Conservation (phyloP, 2,888 invertebrate species). For the Acleris sparsana region DNA sequence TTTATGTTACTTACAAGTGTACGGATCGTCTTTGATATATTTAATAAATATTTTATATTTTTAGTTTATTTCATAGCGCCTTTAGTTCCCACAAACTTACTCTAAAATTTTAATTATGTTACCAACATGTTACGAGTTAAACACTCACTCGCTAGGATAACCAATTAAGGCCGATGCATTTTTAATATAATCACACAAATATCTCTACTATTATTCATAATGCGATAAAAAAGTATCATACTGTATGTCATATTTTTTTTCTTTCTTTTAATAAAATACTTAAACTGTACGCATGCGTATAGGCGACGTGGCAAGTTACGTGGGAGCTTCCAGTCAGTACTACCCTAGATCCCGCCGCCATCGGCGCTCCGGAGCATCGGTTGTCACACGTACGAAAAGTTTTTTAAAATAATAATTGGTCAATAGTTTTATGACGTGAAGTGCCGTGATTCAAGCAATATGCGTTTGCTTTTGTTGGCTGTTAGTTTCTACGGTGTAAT, state of each 20-base stretch:
- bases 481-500: conserved; percentile 55
- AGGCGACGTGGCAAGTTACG: conserved; percentile 3
- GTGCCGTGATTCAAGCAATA: conserved; percentile 54
- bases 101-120: too few relatives aligned
- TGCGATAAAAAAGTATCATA: too few relatives aligned
- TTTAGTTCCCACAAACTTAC: too few relatives aligned
- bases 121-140: too few relatives aligned
- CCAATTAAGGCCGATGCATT: too few relatives aligned
- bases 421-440: conserved; percentile 53
- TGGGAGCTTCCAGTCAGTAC: conserved; percentile 16
- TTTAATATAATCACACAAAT: too few relatives aligned
- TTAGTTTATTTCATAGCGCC: too few relatives aligned
- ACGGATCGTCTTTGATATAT: too few relatives aligned
- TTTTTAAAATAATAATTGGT: conserved; percentile 39
- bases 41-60: too few relatives aligned
- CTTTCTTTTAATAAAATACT: conserved; percentile 8
- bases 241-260: neutral
- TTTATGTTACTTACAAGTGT: too few relatives aligned
- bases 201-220: too few relatives aligned
- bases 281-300: conserved; percentile 27
- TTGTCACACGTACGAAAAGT: conserved; percentile 32
- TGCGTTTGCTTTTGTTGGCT: conserved; percentile 63
- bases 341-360: conserved; percentile 23
- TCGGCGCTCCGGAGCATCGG: conserved; percentile 13
- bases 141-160: too few relatives aligned